These are phyloP conservation scores for Choreutis nemorana DNA, from an alignment of 2,888 invertebrate genomes.

Conservation along the genomic window DNA sequence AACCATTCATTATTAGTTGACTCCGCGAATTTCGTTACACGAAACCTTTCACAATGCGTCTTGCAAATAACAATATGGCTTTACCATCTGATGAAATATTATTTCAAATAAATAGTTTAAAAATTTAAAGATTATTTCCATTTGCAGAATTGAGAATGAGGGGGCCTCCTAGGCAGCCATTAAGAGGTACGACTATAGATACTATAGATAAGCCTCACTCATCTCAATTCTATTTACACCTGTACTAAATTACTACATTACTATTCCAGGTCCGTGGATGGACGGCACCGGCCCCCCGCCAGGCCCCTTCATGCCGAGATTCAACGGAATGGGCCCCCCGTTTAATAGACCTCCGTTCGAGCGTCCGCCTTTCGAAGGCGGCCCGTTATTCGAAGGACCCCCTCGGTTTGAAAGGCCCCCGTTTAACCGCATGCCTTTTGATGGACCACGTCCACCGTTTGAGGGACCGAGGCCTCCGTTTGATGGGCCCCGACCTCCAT, in stretches of 20 bases:
- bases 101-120: too few species aligned
- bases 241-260: not conserved
- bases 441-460: conserved; percentile 19
- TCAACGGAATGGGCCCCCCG: conserved; percentile 51
- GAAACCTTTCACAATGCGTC: too few species aligned
- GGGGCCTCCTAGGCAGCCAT: conserved; percentile 43
- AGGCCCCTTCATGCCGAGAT: conserved; percentile 43
- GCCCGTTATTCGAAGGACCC: conserved; percentile 26
- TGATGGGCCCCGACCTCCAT: conserved; percentile 13
- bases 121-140: conserved; percentile 24
- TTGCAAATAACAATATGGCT: too few species aligned
- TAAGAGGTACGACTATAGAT: conserved; percentile 35
- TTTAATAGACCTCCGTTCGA: conserved; percentile 36
- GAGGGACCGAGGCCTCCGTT: conserved; percentile 15
- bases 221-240: conserved; percentile 1
- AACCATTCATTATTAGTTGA: conserved; percentile 5
- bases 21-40: not conserved
- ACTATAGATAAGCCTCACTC: too few species aligned
- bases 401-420: conserved; percentile 31
- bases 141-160: conserved; percentile 59
- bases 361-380: conserved; percentile 31
- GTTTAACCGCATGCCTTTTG: conserved; percentile 33
- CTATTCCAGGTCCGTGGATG: conserved; percentile 49
- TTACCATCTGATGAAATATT: too few species aligned
- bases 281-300: conserved; percentile 35